Percentiles rank a stretch among this genome's conserved stretches.
Conservation (phyloP, 2,113 vertebrate genomes). For the Manacus vitellinus region DNA sequence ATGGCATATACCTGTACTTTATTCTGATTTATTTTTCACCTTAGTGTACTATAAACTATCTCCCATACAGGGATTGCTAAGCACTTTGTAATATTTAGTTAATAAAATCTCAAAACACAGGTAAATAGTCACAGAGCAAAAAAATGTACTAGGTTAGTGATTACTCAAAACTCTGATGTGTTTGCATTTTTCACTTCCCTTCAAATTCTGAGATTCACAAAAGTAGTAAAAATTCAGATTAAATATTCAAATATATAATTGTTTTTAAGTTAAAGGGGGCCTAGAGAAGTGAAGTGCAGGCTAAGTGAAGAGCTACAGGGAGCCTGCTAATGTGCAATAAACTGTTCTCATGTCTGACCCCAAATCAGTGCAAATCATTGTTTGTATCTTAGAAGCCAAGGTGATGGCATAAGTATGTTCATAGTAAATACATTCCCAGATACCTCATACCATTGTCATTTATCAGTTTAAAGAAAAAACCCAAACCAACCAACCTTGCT, state of each 20-base stretch:
- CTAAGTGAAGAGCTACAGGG: neutral
- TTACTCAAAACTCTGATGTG: neutral
- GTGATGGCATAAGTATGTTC: neutral
- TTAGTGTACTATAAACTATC: constrained; percentile 1
- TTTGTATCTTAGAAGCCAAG: neutral
- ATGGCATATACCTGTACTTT: neutral
- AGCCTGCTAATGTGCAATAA: neutral
- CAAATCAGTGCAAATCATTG: neutral
- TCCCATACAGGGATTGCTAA: neutral
- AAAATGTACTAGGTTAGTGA: neutral
- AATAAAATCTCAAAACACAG: constrained; percentile 25
- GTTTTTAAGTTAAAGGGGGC: neutral
- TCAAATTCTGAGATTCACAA: neutral
- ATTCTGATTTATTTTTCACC: constrained; percentile 44
- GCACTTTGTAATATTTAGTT: neutral
- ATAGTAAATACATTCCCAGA: neutral
- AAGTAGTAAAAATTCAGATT: neutral
- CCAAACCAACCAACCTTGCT: neutral
- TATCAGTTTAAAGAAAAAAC: neutral
- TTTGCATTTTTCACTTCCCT: neutral
- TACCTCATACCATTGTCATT: neutral
- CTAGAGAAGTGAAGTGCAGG: neutral
- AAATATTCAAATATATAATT: neutral
- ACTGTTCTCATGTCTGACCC: neutral
- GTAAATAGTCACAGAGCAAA: neutral